Percentiles rank a stretch among this genome's conserved stretches.
These are phyloP conservation scores for Lepidotrigona ventralis DNA, from an alignment of 1,140 invertebrate genomes.

Conservation along the genomic window DNA sequence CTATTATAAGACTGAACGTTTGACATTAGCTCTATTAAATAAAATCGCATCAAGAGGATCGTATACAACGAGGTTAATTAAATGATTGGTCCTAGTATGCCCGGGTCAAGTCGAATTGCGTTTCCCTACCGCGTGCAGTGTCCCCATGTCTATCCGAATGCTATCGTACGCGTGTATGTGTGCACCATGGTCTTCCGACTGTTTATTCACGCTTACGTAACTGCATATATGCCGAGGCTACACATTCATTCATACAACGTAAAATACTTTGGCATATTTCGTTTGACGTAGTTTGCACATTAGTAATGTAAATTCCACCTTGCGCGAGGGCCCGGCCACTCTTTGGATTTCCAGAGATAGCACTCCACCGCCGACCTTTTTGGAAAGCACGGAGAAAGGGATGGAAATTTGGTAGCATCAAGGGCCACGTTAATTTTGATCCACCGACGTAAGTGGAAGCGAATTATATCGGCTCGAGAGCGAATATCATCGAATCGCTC, in stretches of 20 bases:
- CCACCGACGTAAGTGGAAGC: conserved; percentile 41
- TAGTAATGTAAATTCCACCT: conserved; percentile 62
- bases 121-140: conserved; percentile 46
- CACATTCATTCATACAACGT: conserved; percentile 40
- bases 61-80: conserved; percentile 74
- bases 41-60: conserved; percentile 74
- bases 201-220: conserved; percentile 1
- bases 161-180: too few relatives aligned
- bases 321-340: conserved; percentile 17
- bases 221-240: neutral
- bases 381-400: conserved; percentile 34
- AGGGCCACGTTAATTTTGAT: conserved; percentile 60
- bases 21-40: conserved; percentile 75
- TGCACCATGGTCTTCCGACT: neutral
- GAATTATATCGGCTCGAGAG: conserved; percentile 29
- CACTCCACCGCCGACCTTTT: conserved; percentile 48
- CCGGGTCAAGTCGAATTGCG: conserved; percentile 60
- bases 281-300: conserved; percentile 66
- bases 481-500: conserved; percentile 24
- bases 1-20: conserved; percentile 50
- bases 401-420: conserved; percentile 60
- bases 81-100: conserved; percentile 73
- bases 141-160: conserved; percentile 7
- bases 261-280: conserved; percentile 63
- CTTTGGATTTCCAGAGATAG: conserved; percentile 61